phyloP scores from a whole-genome alignment of 2,797 vertebrate genomes.

The Anas flavirostris region DNA sequence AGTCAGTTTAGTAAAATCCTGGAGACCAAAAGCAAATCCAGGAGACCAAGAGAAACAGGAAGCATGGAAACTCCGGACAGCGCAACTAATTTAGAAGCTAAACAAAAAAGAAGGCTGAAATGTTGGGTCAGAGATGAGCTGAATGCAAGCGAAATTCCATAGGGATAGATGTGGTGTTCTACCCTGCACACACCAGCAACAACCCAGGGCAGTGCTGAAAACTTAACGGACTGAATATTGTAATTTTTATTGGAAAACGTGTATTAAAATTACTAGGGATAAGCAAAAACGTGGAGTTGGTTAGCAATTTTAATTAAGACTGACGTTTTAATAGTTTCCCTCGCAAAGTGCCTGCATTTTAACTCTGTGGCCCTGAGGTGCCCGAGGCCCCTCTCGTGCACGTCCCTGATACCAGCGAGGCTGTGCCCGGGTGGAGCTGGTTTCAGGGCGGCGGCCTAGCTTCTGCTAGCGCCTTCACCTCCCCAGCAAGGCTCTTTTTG shows the following conservation, averaged over 20 bases:
- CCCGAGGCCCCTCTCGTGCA: neutral
- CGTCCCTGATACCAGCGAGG: neutral
- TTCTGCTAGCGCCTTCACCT: too few species aligned
- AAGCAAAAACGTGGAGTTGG: neutral
- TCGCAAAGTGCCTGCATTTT: accelerated
- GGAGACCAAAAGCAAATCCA: neutral
- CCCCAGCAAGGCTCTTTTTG: accelerated
- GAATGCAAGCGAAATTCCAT: accelerated
- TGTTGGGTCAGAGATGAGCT: too few species aligned
- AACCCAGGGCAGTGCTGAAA: neutral
- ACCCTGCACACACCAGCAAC: accelerated
- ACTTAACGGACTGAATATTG: neutral
- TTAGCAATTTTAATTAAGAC: too few species aligned
- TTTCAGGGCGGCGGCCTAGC: neutral
- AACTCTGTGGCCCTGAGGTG: neutral
- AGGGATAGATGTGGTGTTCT: accelerated
- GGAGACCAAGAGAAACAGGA: neutral
- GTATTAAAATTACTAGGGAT: accelerated
- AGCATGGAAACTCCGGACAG: accelerated
- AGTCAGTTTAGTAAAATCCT: neutral
- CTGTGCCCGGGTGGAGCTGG: neutral
- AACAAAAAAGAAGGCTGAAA: neutral
- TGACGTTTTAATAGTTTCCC: accelerated
- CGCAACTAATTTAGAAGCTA: neutral
- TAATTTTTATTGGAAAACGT: accelerated